Percentiles rank a stretch among this genome's conserved stretches.
Evolutionary conservation across 2,113 vertebrate species (phyloP).

Genomic region (Tyrannus savana): DNA sequence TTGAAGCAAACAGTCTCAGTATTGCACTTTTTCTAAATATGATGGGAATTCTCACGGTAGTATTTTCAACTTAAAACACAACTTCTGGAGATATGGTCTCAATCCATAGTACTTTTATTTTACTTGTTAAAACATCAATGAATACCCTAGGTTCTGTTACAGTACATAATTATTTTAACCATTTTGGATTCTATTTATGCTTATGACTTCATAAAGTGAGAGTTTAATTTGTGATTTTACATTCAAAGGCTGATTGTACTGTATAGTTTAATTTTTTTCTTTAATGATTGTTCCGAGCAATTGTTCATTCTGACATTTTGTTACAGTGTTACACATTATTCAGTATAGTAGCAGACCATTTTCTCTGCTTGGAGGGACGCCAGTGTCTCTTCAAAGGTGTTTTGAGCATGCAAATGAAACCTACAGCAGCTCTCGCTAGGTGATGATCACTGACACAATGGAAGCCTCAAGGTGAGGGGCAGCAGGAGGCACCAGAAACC

Average conservation of each 20-base stretch:
- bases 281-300: background rate
- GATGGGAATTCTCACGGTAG: background rate
- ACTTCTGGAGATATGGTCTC: background rate
- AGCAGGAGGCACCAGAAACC: background rate
- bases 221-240: background rate
- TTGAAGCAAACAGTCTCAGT: background rate
- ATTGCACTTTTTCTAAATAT: background rate
- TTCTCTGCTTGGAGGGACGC: background rate
- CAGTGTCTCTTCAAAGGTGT: background rate
- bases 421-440: background rate
- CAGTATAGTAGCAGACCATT: background rate
- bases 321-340: background rate
- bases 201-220: background rate
- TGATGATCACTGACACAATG: background rate
- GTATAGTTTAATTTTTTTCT: background rate
- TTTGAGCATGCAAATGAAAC: background rate
- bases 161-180: background rate
- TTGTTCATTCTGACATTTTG: background rate
- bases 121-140: background rate
- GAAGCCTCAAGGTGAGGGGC: background rate
- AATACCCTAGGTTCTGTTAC: background rate
- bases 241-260: background rate
- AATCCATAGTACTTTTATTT: background rate
- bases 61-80: background rate
- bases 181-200: background rate